A percentile compares a stretch with the other conserved stretches of the same genome.
These are phyloP conservation scores for Anneissia japonica DNA, from an alignment of 35 echinoderm and acorn worm species.

Conservation along the genomic window DNA sequence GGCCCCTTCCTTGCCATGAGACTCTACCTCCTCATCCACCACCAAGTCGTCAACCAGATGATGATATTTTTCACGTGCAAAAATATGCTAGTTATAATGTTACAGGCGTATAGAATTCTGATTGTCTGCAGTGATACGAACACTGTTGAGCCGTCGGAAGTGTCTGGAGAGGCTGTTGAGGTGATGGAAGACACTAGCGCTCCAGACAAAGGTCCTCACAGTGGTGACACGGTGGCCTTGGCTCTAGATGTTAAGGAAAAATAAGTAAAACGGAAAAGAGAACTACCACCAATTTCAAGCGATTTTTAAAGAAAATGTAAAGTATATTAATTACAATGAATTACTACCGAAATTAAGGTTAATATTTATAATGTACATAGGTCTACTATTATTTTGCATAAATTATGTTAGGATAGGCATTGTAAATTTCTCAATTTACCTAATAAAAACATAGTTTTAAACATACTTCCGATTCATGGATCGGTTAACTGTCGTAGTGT, in stretches of 20 bases:
- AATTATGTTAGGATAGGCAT: no score
- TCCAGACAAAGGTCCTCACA: not conserved
- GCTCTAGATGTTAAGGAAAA: not conserved
- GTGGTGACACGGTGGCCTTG: not conserved
- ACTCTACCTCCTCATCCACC: constrained; percentile 62
- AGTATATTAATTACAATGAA: no score
- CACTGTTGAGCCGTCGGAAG: not conserved
- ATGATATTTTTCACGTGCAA: constrained; percentile 92
- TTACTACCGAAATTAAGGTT: no score
- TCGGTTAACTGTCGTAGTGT: no score
- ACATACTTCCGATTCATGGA: no score
- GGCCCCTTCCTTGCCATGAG: constrained; percentile 73
- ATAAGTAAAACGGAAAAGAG: no score
- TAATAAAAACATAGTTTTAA: no score
- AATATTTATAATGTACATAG: no score
- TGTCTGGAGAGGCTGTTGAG: not conserved
- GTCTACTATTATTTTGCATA: no score
- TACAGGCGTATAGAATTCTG: constrained; percentile 66
- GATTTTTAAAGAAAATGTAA: no score
- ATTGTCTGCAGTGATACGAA: constrained; percentile 18
- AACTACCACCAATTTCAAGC: no score
- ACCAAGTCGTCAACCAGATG: constrained; percentile 63
- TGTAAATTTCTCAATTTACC: no score
- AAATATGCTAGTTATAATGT: constrained; percentile 61
- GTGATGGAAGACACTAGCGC: not conserved